These are phyloP conservation scores for Nipponia nippon DNA, from an alignment of 2,113 vertebrate species.

Conservation along the genomic window DNA sequence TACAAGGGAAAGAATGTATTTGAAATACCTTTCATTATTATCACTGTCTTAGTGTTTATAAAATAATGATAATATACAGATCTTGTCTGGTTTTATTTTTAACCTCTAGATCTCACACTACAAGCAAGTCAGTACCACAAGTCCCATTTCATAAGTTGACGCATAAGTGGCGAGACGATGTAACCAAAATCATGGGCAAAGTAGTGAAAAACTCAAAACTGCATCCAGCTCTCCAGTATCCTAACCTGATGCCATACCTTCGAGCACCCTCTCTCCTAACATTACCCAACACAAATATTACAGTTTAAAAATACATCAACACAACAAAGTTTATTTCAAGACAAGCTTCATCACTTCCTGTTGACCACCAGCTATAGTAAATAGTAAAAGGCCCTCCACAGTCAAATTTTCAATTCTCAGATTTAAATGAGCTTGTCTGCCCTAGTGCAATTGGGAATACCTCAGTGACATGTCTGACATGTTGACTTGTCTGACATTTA, in stretches of 20 bases:
- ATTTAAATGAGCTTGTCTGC: neutral
- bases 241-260: neutral
- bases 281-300: neutral
- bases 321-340: neutral
- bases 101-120: neutral
- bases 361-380: neutral
- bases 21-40: neutral
- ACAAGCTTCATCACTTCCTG: neutral
- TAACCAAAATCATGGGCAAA: neutral
- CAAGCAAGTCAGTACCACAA: neutral
- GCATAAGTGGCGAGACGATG: accelerated
- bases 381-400: neutral
- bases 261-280: neutral
- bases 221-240: neutral
- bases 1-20: neutral
- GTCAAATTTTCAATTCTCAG: neutral
- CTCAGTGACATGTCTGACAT: neutral
- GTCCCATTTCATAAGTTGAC: neutral
- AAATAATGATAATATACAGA: neutral
- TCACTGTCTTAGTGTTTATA: neutral
- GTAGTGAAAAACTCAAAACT: neutral
- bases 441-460: neutral
- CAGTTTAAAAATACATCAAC: neutral
- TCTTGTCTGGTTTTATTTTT: neutral
- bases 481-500: slow-evolving; percentile 14